A percentile compares a stretch with the other conserved stretches of the same genome.
phyloP scores from a whole-genome alignment of 2,797 vertebrate species.

The Peromyscus aztecus region DNA sequence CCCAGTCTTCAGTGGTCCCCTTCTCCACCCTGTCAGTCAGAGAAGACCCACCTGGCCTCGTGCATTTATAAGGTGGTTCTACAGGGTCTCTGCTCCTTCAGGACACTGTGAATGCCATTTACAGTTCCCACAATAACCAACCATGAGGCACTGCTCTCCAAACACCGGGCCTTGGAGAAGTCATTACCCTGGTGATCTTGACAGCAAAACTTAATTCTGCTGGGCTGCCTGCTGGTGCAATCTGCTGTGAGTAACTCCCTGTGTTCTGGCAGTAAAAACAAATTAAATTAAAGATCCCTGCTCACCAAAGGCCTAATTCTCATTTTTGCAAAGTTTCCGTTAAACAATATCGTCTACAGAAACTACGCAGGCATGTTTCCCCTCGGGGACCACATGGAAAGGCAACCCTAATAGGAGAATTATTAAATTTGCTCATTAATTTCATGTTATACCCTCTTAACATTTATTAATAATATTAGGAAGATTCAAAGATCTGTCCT shows the following conservation, averaged over 20 bases:
- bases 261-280: conserved; percentile 84
- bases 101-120: conserved; percentile 85
- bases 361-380: conserved; percentile 69
- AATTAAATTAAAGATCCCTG: conserved; percentile 88
- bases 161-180: conserved; percentile 75
- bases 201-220: conserved; percentile 77
- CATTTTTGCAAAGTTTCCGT: conserved; percentile 89
- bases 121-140: conserved; percentile 79
- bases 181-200: conserved; percentile 80
- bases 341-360: conserved; percentile 85
- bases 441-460: conserved; percentile 69
- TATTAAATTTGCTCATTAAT: conserved; percentile 88
- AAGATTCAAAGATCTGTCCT: conserved; percentile 80
- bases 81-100: conserved; percentile 79
- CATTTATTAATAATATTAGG: conserved; percentile 86
- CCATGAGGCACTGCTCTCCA: background rate
- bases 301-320: conserved; percentile 86
- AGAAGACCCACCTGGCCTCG: conserved; percentile 39
- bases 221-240: conserved; percentile 78
- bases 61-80: conserved; percentile 81
- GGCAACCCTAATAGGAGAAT: conserved; percentile 84
- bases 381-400: conserved; percentile 72
- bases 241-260: conserved; percentile 71
- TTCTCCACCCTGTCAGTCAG: background rate
- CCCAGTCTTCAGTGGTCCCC: background rate